Conservation (phyloP, 2,797 vertebrate species). For the Adelosebastes latens region DNA sequence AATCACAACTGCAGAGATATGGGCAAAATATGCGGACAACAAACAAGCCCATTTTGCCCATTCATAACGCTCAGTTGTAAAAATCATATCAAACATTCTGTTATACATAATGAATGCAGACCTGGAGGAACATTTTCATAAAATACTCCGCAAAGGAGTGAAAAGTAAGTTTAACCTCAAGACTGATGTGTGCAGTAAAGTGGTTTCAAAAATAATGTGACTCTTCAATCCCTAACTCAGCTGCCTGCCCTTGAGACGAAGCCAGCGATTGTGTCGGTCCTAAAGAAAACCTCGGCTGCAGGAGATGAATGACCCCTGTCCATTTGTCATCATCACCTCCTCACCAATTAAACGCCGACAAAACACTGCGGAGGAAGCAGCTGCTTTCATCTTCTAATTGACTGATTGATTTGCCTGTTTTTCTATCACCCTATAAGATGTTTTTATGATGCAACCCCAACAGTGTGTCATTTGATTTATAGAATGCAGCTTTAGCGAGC, state of each 20-base stretch:
- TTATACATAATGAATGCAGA: conserved; percentile 59
- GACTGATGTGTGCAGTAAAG: conserved; percentile 25
- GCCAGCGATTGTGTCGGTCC: background rate
- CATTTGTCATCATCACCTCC: conserved; percentile 40
- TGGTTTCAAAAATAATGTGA: conserved; percentile 15
- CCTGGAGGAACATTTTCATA: conserved; percentile 37
- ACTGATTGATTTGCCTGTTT: conserved; percentile 61
- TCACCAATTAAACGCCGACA: conserved; percentile 39
- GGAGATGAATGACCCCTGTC: conserved; percentile 48
- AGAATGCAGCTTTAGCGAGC: conserved; percentile 24
- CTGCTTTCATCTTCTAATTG: conserved; percentile 65
- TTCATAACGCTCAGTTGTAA: conserved; percentile 43
- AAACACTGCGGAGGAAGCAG: conserved; percentile 40
- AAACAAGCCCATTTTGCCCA: conserved; percentile 44
- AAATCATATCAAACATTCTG: conserved; percentile 49
- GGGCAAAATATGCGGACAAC: conserved; percentile 46
- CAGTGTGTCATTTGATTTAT: conserved; percentile 57
- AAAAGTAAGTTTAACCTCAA: conserved; percentile 35
- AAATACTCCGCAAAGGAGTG: conserved; percentile 23
- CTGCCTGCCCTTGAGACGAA: conserved; percentile 14
- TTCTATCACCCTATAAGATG: conserved; percentile 35
- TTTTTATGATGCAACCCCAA: conserved; percentile 33
- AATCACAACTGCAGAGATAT: conserved; percentile 42
- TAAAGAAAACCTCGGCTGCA: conserved; percentile 9
- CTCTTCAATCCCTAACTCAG: background rate